A percentile compares a stretch with the other conserved stretches of the same genome.
Conservation (phyloP, 2,113 vertebrate species). For the Leucopternis melanops region DNA sequence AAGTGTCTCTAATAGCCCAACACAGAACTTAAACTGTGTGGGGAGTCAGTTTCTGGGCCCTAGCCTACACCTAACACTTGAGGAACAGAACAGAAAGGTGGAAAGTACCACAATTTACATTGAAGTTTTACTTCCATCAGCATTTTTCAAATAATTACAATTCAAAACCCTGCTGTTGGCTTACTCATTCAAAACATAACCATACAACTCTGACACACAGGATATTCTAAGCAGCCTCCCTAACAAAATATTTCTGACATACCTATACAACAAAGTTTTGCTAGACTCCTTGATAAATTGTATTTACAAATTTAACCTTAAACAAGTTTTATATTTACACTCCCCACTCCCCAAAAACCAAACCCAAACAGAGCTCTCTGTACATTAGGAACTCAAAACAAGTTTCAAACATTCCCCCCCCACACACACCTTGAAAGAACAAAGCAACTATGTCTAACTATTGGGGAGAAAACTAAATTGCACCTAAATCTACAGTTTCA, state of each 20-base stretch:
- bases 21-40: neutral
- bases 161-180: neutral
- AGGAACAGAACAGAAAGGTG: neutral
- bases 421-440: neutral
- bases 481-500: neutral
- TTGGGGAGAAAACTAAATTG: accelerated
- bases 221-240: neutral
- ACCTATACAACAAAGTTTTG: neutral
- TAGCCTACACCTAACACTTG: neutral
- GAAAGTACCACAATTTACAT: neutral
- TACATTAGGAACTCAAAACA: neutral
- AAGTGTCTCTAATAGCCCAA: neutral
- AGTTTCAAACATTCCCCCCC: neutral
- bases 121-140: neutral
- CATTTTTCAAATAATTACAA: neutral
- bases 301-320: neutral
- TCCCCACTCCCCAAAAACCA: no score
- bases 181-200: neutral
- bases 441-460: neutral
- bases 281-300: neutral
- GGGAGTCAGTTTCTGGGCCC: neutral
- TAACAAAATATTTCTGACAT: neutral
- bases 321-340: neutral
- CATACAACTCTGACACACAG: neutral
- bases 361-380: neutral